Evolutionary conservation across 2,888 invertebrate genomes (phyloP), one percentile per base, ranked within the genome.

Genomic region (Monochamus alternatus): DNA sequence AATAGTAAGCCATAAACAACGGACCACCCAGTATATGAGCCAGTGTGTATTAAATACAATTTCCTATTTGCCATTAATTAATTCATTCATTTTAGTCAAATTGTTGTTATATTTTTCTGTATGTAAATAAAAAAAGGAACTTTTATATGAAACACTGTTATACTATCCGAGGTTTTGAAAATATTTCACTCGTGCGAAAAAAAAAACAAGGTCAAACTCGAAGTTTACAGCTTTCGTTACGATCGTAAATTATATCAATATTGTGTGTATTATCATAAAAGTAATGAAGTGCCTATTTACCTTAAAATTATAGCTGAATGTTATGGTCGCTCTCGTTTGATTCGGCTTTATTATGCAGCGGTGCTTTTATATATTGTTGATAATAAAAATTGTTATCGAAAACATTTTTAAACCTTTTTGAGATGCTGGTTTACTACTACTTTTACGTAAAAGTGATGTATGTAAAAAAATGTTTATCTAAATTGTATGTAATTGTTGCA

Each of bases 241-340:
- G 59, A 62, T 69, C 47, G 31, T 69, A 69, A 60, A 60, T 59
- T 69, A 69, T 60, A 60, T 47, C 38, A 43, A 60, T 69, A 43
- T 69, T 58, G 59, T 59, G 68, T 69, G 44, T 69, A 59, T 69
- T 69, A 59, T 69, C 69, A 60, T 69, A 69, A 69, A 69, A 62
- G 7, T 69, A 69, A 69, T 69, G 59, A 69, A 59, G 69, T 69
- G 44, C 43, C 60, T 69, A 69, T 69, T 69, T 69, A 69, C 69
- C 60, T 60, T 59, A 69, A 69, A 69, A 62, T 60, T 69, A 62
- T 69, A 60, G 60, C 69, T 30, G 30, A 69, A 62, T 60, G 47
- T 69, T 69, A 69, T 69, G 32, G 55, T 51, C 8, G 60, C 60
- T 51, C 60, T 47, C 60, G 69, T 69, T 69, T 60, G 47, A 69